phyloP scores from a whole-genome alignment of 1,140 invertebrate genomes.

The Melanaphis sacchari region DNA sequence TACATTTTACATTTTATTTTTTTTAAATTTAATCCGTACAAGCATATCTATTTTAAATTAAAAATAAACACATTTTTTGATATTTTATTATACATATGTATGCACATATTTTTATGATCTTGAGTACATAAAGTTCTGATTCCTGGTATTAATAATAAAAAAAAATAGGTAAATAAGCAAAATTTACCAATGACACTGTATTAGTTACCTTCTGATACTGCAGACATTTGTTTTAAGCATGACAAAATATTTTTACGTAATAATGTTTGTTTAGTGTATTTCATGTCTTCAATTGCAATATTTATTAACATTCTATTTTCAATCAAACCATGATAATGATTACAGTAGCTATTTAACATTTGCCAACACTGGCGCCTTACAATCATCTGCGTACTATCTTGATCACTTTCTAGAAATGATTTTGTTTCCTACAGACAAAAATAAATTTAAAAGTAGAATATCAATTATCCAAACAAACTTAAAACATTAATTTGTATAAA shows the following conservation, averaged over 20 bases:
- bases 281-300: slow-evolving; percentile 50
- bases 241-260: slow-evolving; percentile 46
- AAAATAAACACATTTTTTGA: too few relatives aligned
- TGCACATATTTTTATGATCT: too few relatives aligned
- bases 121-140: too few relatives aligned
- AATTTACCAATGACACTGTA: background rate
- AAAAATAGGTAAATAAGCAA: background rate
- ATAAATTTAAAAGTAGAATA: background rate
- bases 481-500: background rate
- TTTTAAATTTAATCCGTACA: too few relatives aligned
- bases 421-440: slow-evolving; percentile 33
- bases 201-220: slow-evolving; percentile 7
- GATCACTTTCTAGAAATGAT: slow-evolving; percentile 30
- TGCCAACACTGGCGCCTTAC: slow-evolving; percentile 50
- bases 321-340: slow-evolving; percentile 42
- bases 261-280: slow-evolving; percentile 51
- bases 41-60: too few relatives aligned
- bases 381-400: slow-evolving; percentile 44
- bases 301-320: slow-evolving; percentile 55
- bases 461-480: background rate
- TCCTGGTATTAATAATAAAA: background rate
- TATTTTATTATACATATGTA: too few relatives aligned
- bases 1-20: background rate
- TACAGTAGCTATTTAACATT: slow-evolving; percentile 48
- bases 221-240: slow-evolving; percentile 52